Conservation (phyloP, 1,140 invertebrate species). For the Achatina immaculata region DNA sequence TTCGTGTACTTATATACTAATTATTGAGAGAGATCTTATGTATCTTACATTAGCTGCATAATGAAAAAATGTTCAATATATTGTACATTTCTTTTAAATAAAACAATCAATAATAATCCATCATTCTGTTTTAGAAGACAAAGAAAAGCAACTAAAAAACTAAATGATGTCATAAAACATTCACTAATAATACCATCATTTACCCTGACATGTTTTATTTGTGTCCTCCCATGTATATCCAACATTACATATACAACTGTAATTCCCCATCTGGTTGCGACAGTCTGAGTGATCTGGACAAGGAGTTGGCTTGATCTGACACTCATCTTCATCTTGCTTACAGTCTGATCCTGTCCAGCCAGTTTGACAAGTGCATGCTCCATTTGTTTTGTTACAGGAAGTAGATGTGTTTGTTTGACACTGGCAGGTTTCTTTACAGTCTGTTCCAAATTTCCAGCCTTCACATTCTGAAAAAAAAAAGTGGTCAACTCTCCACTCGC, state of each 20-base stretch:
- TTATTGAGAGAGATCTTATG: too few relatives aligned
- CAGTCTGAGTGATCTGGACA: not conserved
- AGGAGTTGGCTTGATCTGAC: not conserved
- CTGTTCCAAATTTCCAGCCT: not conserved
- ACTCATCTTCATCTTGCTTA: not conserved
- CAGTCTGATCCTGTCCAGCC: not conserved
- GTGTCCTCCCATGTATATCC: not conserved
- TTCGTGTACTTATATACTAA: not conserved
- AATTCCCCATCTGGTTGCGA: not conserved
- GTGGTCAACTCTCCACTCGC: too few relatives aligned
- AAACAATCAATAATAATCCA: not conserved
- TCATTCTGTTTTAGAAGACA: not conserved
- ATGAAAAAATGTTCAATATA: not conserved
- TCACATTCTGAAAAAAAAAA: conserved; percentile 9
- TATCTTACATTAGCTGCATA: not conserved
- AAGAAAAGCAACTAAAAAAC: not conserved
- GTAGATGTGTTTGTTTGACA: not conserved
- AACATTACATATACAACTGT: not conserved
- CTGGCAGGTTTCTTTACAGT: not conserved
- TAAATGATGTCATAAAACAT: not conserved
- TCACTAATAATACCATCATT: not conserved
- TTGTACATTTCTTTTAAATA: not conserved
- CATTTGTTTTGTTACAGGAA: conserved; percentile 7
- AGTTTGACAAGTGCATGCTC: not conserved
- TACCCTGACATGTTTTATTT: not conserved